phyloP scores from a whole-genome alignment of 2,113 vertebrate genomes.

The Gnathonemus echidnorhynchus region DNA sequence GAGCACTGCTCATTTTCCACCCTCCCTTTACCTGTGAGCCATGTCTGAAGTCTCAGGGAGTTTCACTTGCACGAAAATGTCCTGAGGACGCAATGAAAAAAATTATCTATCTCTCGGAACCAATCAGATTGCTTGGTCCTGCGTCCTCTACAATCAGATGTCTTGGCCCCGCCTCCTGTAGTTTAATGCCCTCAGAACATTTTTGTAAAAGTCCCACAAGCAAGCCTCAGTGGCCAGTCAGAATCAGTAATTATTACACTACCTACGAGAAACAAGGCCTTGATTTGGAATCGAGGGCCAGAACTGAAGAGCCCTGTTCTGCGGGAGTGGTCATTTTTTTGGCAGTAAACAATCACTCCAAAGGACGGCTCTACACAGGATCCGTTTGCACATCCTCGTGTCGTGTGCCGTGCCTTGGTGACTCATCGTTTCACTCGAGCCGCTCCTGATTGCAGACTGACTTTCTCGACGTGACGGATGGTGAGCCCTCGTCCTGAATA shows the following conservation, averaged over 20 bases:
- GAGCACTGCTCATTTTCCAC: background rate
- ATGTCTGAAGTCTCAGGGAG: background rate
- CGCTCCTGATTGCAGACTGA: background rate
- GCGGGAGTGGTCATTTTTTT: background rate
- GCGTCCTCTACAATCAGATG: background rate
- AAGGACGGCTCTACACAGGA: background rate
- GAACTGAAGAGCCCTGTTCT: background rate
- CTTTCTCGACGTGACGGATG: background rate
- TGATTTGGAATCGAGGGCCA: background rate
- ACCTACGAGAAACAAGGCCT: background rate
- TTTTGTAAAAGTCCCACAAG: no score
- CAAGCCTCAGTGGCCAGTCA: background rate
- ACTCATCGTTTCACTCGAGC: background rate
- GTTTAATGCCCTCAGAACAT: no score
- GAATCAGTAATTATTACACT: background rate
- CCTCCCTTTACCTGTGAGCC: background rate
- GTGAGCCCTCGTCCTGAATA: background rate
- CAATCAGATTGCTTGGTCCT: background rate
- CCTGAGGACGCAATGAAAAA: background rate
- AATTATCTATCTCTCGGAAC: background rate
- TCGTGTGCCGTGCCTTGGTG: background rate
- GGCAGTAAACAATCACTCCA: background rate
- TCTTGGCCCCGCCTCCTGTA: background rate
- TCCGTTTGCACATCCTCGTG: background rate
- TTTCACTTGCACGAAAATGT: background rate